These are phyloP conservation scores for Loxodonta africana DNA, from an alignment of 2,113 vertebrate genomes.

Conservation along the genomic window DNA sequence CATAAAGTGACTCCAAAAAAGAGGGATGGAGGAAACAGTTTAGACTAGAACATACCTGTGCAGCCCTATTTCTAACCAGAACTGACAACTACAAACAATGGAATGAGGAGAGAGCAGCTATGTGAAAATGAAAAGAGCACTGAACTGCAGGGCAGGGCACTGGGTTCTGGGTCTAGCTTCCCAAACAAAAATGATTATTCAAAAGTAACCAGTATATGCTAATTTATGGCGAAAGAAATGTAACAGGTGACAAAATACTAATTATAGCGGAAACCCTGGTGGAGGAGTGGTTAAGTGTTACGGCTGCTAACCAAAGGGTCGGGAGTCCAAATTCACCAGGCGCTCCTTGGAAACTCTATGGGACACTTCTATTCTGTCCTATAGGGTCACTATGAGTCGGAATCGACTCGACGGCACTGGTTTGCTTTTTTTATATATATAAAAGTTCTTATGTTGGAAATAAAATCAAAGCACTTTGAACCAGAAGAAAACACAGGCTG, in stretches of 20 bases:
- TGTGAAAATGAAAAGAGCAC: neutral
- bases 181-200: neutral
- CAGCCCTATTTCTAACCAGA: neutral
- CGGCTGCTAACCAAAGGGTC: too few species aligned
- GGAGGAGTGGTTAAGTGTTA: too few species aligned
- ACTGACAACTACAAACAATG: neutral
- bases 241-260: constrained; percentile 17
- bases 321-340: too few species aligned
- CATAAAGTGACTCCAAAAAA: neutral
- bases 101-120: accelerated
- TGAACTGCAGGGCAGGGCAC: neutral
- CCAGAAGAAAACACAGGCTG: neutral
- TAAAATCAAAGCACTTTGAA: constrained; percentile 3
- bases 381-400: too few species aligned
- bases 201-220: neutral
- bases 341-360: too few species aligned
- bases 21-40: neutral
- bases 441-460: neutral
- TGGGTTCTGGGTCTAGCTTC: neutral
- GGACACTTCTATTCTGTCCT: too few species aligned
- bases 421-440: neutral
- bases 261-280: neutral
- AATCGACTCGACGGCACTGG: too few species aligned
- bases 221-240: neutral
- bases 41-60: neutral